Percentiles rank a stretch among this genome's conserved stretches.
phyloP scores from a whole-genome alignment of 2,888 invertebrate genomes.

The Lepidocyrtoides sp. region DNA sequence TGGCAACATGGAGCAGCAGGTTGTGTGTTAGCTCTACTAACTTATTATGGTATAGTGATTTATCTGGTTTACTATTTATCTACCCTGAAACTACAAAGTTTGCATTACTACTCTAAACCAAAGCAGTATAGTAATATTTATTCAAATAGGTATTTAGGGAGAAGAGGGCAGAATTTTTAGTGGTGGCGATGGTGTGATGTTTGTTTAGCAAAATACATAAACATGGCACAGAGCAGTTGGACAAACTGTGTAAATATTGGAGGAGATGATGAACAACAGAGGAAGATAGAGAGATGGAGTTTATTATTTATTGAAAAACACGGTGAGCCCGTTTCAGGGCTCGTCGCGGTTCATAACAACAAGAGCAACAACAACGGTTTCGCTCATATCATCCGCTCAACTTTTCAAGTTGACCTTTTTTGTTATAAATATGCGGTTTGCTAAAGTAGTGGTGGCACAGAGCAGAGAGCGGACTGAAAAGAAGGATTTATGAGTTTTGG shows the following conservation, averaged over 20 bases:
- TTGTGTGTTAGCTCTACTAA: neutral
- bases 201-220: neutral
- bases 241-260: neutral
- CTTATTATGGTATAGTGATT: neutral
- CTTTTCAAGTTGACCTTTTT: slow-evolving; percentile 9
- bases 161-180: neutral
- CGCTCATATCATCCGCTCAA: neutral
- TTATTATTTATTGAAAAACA: slow-evolving; percentile 41
- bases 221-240: neutral
- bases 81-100: neutral
- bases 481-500: slow-evolving; percentile 48
- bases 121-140: no score
- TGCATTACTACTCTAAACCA: no score
- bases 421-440: neutral
- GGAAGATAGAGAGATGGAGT: neutral
- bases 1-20: neutral
- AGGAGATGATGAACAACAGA: neutral
- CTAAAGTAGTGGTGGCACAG: neutral
- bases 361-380: neutral
- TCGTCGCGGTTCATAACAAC: neutral
- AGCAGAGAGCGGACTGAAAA: neutral
- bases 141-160: no score
- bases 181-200: neutral
- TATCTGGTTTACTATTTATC: slow-evolving; percentile 12
- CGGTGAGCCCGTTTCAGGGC: neutral